A percentile compares a stretch with the other conserved stretches of the same genome.
Evolutionary conservation across 2,113 vertebrate species (phyloP).

Genomic region (Meriones unguiculatus): DNA sequence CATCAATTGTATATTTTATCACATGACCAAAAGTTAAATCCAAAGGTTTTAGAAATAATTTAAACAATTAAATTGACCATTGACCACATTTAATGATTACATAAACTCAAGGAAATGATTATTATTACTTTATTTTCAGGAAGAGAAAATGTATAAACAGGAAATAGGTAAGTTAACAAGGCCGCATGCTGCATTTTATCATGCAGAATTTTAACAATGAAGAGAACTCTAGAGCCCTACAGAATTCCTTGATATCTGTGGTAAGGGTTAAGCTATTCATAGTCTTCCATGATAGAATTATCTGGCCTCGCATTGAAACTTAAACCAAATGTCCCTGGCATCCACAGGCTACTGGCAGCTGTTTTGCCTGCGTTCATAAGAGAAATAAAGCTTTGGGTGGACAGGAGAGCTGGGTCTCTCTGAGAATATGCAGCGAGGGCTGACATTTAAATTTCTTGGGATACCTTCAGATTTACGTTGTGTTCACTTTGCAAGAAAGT

Average conservation of each 20-base stretch:
- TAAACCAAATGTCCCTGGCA: not conserved
- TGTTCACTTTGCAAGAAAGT: not conserved
- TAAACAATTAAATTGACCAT: slow-evolving; percentile 37
- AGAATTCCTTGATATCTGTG: not conserved
- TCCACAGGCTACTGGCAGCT: not conserved
- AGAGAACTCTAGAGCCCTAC: not conserved
- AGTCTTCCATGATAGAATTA: not conserved
- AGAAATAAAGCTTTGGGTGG: not conserved
- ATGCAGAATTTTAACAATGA: not conserved
- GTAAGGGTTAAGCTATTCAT: not conserved
- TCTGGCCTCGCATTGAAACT: not conserved
- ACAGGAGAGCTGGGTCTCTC: not conserved
- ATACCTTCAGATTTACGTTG: not conserved
- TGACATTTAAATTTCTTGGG: not conserved
- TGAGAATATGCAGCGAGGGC: not conserved
- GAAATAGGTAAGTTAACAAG: not conserved
- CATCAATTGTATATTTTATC: not conserved
- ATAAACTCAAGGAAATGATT: not conserved
- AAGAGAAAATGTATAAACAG: not conserved
- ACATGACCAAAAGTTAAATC: not conserved
- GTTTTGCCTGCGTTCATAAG: not conserved
- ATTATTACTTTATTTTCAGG: not conserved
- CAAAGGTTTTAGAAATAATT: not conserved
- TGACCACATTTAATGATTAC: slow-evolving; percentile 1
- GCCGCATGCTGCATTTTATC: not conserved